These are phyloP conservation scores for Neoarius graeffei DNA, from an alignment of 2,113 vertebrate species.

Conservation along the genomic window DNA sequence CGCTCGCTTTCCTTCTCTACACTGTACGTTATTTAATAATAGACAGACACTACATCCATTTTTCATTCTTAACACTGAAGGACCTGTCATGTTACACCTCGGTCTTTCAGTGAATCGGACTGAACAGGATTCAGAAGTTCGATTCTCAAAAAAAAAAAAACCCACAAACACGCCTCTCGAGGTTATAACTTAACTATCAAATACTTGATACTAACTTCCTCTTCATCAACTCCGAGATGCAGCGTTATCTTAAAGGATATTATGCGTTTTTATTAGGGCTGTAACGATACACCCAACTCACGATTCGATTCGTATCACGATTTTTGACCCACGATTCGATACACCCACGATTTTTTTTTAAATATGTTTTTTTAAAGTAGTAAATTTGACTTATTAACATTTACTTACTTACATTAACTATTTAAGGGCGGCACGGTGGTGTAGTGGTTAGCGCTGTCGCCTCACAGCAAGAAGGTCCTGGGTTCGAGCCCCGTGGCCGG, in stretches of 20 bases:
- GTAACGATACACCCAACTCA: no score
- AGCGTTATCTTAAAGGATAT: neutral
- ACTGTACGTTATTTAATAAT: neutral
- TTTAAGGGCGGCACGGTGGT: no score
- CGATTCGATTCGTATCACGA: no score
- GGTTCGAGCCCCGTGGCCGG: no score
- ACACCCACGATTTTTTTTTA: no score
- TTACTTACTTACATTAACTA: no score
- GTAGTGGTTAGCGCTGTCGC: no score
- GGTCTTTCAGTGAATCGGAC: neutral
- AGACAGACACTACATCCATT: slow-evolving; percentile 3
- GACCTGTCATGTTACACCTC: neutral
- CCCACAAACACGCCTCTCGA: neutral
- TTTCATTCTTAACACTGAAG: slow-evolving; percentile 12
- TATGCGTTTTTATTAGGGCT: neutral
- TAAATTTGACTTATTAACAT: no score
- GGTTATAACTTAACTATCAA: neutral
- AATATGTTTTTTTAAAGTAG: no score
- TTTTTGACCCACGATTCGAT: no score
- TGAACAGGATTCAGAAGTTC: neutral
- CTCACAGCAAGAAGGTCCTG: no score
- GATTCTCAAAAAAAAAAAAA: neutral
- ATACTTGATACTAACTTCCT: neutral
- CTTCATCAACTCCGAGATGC: neutral
- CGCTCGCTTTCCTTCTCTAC: neutral